Evolutionary conservation across 35 echinoderm and acorn worm species (phyloP), one percentile per base, ranked within the genome.

Genomic region (Ophioderma brevispina): DNA sequence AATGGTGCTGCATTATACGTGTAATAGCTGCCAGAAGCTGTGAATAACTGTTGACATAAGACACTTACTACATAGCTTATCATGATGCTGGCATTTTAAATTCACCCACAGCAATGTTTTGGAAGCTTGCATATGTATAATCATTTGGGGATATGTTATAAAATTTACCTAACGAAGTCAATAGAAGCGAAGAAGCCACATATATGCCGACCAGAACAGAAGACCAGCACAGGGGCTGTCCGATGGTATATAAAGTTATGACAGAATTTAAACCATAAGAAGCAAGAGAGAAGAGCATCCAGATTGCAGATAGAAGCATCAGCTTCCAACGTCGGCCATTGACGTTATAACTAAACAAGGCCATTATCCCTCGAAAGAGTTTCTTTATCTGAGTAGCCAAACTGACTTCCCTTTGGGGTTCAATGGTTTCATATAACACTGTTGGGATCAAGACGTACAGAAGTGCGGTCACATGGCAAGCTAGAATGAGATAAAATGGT

Each of bases 171-270:
- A 87, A 37, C 28, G 76, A 86, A 34, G 38, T 11, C 33, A 36
- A n/a, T 13, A 87, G 38, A 18, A 92, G 79, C 6, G 78, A 13
- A n/a, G 38, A 37, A 13, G 79, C 85, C n/a, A 64, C 59, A 37
- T 76, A 92, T 21, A 92, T 70, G 0, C 91, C 91, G 10, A 92
- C 78, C 25, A 39, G 36, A 13, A 70, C 79, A 33, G 91, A 79
- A 0, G 84, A 76, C 78, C 85, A 79, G 39, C 91, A 92, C 38
- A 92, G 81, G 15, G 91, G 91, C 14, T 41, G 10, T 38, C 91
- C 91, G 52, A 92, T 75, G 0, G 36, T 85, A 36, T 87, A 86
- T 32, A 92, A 46, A 33, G 78, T 34, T 23, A 78, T 75, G 3
- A 50, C 50, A 15, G 35, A 15, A 14, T 79, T 36, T 18, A 37